Evolutionary conservation across 2,888 invertebrate genomes (phyloP), one percentile per base, ranked within the genome.

Genomic region (Argyra leucocephala): DNA sequence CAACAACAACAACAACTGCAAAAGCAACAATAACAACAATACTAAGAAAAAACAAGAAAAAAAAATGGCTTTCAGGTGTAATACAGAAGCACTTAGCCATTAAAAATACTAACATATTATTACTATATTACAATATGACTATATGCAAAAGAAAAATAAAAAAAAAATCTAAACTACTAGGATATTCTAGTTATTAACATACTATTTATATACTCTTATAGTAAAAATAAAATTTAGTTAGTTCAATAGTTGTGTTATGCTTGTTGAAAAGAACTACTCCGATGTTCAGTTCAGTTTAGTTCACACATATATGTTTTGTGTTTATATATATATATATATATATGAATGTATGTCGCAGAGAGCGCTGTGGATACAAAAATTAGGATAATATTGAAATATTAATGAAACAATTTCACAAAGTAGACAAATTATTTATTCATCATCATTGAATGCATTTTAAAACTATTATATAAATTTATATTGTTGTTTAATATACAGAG

Each of bases 341-440:
- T 31, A 6, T 31, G n/a, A n/a, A n/a, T n/a, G n/a, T n/a, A n/a
- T n/a, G n/a, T n/a, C n/a, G n/a, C n/a, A n/a, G n/a, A n/a, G n/a
- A n/a, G n/a, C n/a, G n/a, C n/a, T n/a, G 48, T 48, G 48, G 48
- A 48, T 18, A 48, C 48, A 48, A 48, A 48, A 48, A 48, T 48
- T 48, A 48, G 48, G 48, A 48, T 48, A 48, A 48, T 48, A 48
- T 48, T 48, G n/a, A 48, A 48, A 48, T 48, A 48, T 48, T 48
- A 48, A 48, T 48, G 48, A 48, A 48, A 48, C 48, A 48, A 48
- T 48, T 48, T 48, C 48, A 48, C 48, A 48, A 48, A 48, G 48
- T 48, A 48, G 48, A 48, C 48, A 48, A 48, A 48, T 48, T 48
- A 48, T 48, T 48, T 48, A 48, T 48, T 48, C 48, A 48, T 48